phyloP scores from a whole-genome alignment of 2,797 vertebrate genomes.

The Xenops minutus region DNA sequence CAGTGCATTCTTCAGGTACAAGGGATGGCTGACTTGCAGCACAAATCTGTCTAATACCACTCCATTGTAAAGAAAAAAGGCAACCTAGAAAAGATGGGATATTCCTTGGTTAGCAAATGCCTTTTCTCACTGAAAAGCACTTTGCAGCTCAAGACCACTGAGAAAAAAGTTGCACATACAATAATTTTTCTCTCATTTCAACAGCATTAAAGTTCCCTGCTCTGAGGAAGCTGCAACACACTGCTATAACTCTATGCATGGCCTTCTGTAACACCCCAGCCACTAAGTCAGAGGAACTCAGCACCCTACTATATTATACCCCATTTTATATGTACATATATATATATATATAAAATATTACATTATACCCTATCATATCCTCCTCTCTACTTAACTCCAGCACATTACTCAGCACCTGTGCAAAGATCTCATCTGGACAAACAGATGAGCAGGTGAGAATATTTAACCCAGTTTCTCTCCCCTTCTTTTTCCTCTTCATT shows the following conservation, averaged over 20 bases:
- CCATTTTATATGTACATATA: no score
- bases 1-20: slow-evolving; percentile 88
- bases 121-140: background rate
- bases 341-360: no score
- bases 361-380: background rate
- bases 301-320: background rate
- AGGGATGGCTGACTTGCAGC: slow-evolving; percentile 91
- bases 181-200: background rate
- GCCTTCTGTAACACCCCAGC: background rate
- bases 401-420: background rate
- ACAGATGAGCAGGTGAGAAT: background rate
- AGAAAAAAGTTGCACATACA: background rate
- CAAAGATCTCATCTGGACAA: background rate
- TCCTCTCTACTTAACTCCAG: background rate
- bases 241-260: background rate
- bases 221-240: background rate
- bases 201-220: background rate
- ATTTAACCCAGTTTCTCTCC: background rate
- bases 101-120: background rate
- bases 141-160: background rate
- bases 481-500: background rate
- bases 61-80: slow-evolving; percentile 93
- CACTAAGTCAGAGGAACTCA: background rate
- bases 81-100: slow-evolving; percentile 77
- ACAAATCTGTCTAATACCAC: slow-evolving; percentile 89